Conservation (phyloP, 30 jellyfish, hydroid and myxozoan species). For the Chrysaora quinquecirrha region DNA sequence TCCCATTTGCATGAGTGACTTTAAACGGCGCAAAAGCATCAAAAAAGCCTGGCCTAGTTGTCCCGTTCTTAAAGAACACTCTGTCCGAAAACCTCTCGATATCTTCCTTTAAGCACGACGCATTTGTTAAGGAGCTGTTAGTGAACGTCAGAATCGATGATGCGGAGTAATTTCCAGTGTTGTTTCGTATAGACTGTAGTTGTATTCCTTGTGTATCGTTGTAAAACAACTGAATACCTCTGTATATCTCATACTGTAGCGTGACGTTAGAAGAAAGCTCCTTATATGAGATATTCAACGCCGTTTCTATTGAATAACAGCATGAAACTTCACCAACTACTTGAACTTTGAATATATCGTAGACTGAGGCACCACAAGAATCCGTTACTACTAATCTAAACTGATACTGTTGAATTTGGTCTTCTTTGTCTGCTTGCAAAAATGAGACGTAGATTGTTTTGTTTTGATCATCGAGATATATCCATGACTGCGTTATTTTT, state of each 20-base stretch:
- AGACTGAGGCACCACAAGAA: slow-evolving; percentile 69
- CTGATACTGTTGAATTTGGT: neutral
- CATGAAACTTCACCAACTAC: slow-evolving; percentile 60
- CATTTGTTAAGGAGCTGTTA: slow-evolving; percentile 30
- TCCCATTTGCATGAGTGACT: slow-evolving; percentile 23
- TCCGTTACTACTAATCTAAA: slow-evolving; percentile 49
- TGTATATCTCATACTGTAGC: slow-evolving; percentile 20
- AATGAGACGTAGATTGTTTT: slow-evolving; percentile 34
- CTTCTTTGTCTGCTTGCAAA: slow-evolving; percentile 2
- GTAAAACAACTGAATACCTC: neutral
- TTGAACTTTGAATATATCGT: slow-evolving; percentile 35
- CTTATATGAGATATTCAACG: neutral
- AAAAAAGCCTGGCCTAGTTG: slow-evolving; percentile 5
- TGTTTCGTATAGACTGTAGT: slow-evolving; percentile 6
- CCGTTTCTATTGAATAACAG: slow-evolving; percentile 30
- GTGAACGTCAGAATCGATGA: slow-evolving; percentile 8
- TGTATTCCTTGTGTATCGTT: slow-evolving; percentile 40
- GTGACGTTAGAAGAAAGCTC: neutral
- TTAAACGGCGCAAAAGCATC: slow-evolving; percentile 13
- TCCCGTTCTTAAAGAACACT: slow-evolving; percentile 31
- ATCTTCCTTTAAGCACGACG: slow-evolving; percentile 18
- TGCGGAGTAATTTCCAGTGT: slow-evolving; percentile 4
- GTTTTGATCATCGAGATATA: slow-evolving; percentile 13
- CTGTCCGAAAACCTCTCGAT: slow-evolving; percentile 6
- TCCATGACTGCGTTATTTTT: slow-evolving; percentile 27